A percentile compares a stretch with the other conserved stretches of the same genome.
phyloP scores from a whole-genome alignment of 2,797 vertebrate species.

The Eleutherodactylus coqui region DNA sequence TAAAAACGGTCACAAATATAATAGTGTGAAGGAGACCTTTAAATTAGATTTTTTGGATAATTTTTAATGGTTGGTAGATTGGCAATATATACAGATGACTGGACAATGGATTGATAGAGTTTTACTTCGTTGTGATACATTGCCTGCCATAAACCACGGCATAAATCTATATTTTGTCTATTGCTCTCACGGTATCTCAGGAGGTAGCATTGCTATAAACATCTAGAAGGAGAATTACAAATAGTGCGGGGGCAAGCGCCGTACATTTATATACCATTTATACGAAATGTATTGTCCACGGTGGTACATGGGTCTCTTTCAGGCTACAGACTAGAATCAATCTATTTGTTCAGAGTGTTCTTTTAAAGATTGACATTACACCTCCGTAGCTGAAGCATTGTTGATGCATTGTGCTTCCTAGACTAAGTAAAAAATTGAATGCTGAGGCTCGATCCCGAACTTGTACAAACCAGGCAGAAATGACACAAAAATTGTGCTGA shows the following conservation, averaged over 20 bases:
- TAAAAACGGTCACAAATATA: no score
- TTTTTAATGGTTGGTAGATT: background rate
- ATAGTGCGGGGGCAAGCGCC: background rate
- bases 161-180: background rate
- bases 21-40: no score
- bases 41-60: no score
- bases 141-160: background rate
- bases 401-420: background rate
- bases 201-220: background rate
- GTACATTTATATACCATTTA: background rate
- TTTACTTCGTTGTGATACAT: background rate
- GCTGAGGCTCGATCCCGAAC: background rate
- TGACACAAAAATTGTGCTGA: background rate
- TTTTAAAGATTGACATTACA: slow-evolving; percentile 15
- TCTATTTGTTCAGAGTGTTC: background rate
- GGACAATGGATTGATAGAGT: background rate
- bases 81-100: background rate
- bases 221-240: background rate
- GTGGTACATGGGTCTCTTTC: background rate
- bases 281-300: background rate
- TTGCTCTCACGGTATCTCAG: background rate
- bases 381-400: background rate
- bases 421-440: background rate
- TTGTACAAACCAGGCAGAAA: background rate
- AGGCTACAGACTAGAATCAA: background rate